Evolutionary conservation across 1,140 invertebrate species (phyloP).

Genomic region (Solenopsis fugax): DNA sequence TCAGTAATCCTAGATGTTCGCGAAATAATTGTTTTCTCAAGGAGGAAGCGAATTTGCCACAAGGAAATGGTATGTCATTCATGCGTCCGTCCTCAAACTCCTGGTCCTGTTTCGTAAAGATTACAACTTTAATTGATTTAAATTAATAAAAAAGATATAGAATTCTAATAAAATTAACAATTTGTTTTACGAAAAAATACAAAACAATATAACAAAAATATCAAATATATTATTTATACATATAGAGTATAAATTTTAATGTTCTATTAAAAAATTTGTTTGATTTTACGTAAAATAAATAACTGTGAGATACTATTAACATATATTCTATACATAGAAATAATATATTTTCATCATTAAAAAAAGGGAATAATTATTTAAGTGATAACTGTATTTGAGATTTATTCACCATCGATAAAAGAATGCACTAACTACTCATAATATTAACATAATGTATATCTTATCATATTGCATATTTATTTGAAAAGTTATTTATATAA

Average conservation of each 20-base stretch:
- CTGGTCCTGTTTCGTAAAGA: conserved; percentile 89
- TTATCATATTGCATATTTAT: conserved; percentile 8
- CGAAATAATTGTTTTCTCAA: conserved; percentile 95
- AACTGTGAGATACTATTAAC: no score
- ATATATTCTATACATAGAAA: background rate
- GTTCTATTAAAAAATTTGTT: background rate
- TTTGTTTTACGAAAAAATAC: background rate
- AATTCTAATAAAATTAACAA: background rate
- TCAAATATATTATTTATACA: background rate
- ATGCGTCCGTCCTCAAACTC: conserved; percentile 93
- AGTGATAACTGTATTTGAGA: background rate
- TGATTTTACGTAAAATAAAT: no score
- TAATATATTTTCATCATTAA: background rate
- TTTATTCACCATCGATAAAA: background rate
- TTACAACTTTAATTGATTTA: conserved; percentile 1
- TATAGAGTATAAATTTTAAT: background rate
- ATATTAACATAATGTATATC: background rate
- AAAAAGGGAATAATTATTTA: background rate
- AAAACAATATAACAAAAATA: background rate
- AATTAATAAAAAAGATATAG: background rate
- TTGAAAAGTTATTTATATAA: background rate
- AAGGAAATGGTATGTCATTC: conserved; percentile 92
- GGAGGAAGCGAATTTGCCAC: conserved; percentile 94
- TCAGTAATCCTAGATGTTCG: conserved; percentile 93
- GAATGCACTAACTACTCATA: conserved; percentile 1